Evolutionary conservation across 2,113 vertebrate genomes (phyloP).

Genomic region (Terrapene triunguis): DNA sequence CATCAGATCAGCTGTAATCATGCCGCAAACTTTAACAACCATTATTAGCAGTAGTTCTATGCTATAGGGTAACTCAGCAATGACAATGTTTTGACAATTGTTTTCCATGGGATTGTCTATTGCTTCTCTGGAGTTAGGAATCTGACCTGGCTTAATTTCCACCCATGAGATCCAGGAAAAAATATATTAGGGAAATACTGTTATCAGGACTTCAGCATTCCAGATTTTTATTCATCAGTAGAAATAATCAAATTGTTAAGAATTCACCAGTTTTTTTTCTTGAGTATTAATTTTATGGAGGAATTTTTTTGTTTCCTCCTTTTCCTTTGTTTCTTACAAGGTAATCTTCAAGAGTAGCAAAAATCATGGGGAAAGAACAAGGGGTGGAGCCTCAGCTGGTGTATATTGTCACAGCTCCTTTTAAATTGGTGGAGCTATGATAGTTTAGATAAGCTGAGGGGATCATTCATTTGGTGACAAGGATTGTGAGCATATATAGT

Average conservation of each 20-base stretch:
- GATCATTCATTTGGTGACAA: background rate
- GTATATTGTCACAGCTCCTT: no score
- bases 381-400: background rate
- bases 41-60: background rate
- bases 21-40: background rate
- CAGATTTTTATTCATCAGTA: background rate
- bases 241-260: background rate
- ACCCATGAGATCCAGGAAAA: background rate
- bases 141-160: background rate
- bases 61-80: background rate
- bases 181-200: background rate
- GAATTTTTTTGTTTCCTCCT: background rate
- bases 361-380: background rate
- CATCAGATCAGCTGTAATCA: background rate
- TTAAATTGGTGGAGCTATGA: background rate
- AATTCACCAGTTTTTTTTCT: background rate
- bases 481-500: background rate
- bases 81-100: background rate
- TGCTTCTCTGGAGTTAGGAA: background rate
- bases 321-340: background rate
- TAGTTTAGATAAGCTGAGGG: background rate
- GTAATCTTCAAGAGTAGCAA: background rate
- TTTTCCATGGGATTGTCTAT: background rate
- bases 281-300: background rate
- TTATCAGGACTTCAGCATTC: background rate